These are phyloP conservation scores for Megaceryle torquata DNA, from an alignment of 2,113 vertebrate genomes.

Conservation along the genomic window DNA sequence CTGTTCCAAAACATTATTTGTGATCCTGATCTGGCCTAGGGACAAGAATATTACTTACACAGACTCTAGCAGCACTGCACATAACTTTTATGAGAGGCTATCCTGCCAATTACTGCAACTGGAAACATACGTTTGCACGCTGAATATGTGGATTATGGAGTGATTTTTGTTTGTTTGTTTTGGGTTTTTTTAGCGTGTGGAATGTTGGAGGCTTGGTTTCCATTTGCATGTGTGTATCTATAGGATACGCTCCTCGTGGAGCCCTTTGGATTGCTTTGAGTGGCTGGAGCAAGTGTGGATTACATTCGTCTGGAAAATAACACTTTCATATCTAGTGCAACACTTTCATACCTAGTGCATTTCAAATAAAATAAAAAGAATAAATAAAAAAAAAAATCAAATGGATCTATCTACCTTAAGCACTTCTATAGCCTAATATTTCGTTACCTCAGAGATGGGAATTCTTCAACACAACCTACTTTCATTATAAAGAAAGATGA, in stretches of 20 bases:
- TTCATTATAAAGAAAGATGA: background rate
- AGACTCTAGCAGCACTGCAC: conserved; percentile 29
- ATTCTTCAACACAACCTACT: background rate
- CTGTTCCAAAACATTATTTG: conserved; percentile 51
- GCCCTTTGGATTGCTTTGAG: background rate
- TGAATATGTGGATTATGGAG: background rate
- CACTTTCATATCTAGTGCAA: background rate
- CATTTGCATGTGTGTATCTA: background rate
- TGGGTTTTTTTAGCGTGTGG: background rate
- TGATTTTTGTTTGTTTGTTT: background rate
- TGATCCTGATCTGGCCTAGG: conserved; percentile 57
- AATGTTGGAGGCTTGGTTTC: background rate
- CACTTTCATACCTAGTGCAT: too few species aligned
- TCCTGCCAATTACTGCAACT: conserved; percentile 62
- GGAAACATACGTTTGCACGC: conserved; percentile 15
- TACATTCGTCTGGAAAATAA: background rate
- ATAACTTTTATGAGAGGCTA: conserved; percentile 42
- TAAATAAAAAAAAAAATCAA: background rate
- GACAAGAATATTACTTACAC: conserved; percentile 63
- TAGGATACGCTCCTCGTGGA: background rate
- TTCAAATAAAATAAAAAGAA: fast-evolving
- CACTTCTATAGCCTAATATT: background rate
- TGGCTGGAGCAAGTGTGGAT: background rate
- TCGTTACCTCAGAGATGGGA: background rate
- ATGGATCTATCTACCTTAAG: background rate